A percentile compares a stretch with the other conserved stretches of the same genome.
Conservation (phyloP, 23 tunicate species). For the Corella eumyota region DNA sequence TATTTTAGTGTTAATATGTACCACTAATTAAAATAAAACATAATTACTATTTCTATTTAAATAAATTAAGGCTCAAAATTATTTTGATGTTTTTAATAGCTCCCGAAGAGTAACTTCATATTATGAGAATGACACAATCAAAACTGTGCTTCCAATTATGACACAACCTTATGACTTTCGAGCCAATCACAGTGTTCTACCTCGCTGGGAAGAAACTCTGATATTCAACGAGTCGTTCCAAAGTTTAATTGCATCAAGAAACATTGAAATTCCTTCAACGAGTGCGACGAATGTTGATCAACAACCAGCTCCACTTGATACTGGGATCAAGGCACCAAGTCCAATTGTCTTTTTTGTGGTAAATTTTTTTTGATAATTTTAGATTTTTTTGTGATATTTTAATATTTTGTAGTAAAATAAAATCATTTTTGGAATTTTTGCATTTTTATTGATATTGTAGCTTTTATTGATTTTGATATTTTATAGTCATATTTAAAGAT, state of each 20-base stretch:
- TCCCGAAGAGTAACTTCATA: conserved; percentile 78
- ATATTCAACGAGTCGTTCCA: conserved; percentile 65
- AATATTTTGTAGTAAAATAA: not conserved
- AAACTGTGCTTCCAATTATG: conserved; percentile 55
- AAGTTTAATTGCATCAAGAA: conserved; percentile 18
- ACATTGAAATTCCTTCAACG: conserved; percentile 2
- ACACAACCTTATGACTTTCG: conserved; percentile 90
- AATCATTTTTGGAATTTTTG: not conserved
- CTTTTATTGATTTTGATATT: too few relatives aligned
- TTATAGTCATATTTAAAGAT: too few relatives aligned
- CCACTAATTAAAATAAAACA: not conserved
- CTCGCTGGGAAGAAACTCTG: conserved; percentile 84
- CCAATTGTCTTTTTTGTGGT: conserved; percentile 90
- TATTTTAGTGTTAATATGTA: not conserved
- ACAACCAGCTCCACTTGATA: conserved; percentile 4
- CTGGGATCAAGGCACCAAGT: conserved; percentile 25
- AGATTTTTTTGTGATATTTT: not conserved
- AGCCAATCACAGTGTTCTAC: conserved; percentile 59
- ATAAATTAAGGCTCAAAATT: too few relatives aligned
- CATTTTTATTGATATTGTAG: not conserved
- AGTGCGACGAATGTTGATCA: conserved; percentile 1
- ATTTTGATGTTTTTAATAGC: conserved; percentile 19
- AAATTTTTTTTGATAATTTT: conserved; percentile 6
- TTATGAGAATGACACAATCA: conserved; percentile 63
- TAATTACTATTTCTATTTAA: too few relatives aligned